Evolutionary conservation across 1,140 invertebrate species (phyloP).

Genomic region (Fragariocoptes setiger): DNA sequence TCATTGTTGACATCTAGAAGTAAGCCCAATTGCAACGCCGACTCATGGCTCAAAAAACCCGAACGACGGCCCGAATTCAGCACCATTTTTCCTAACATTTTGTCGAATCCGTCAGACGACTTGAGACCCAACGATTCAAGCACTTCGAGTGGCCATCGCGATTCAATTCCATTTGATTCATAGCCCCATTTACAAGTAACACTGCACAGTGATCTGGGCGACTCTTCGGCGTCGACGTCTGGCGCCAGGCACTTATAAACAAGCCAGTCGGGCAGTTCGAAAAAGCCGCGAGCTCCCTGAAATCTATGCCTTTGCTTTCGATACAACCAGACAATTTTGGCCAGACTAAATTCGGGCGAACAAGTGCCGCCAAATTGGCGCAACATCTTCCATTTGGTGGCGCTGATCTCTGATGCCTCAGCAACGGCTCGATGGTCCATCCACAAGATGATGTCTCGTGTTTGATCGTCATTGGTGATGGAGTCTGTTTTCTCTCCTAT

Average conservation of each 20-base stretch:
- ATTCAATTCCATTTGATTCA: slow-evolving; percentile 7
- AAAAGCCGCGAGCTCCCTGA: slow-evolving; percentile 32
- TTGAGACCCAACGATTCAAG: slow-evolving; percentile 36
- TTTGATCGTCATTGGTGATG: slow-evolving; percentile 40
- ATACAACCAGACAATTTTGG: slow-evolving; percentile 82
- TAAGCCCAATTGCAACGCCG: not conserved
- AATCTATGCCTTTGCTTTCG: slow-evolving; percentile 22
- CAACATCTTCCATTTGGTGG: slow-evolving; percentile 33
- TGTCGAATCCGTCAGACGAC: slow-evolving; percentile 28
- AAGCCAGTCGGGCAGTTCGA: slow-evolving; percentile 74
- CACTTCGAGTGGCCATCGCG: slow-evolving; percentile 39
- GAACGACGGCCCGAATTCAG: not conserved
- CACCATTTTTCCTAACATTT: slow-evolving; percentile 2
- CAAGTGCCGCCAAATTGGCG: slow-evolving; percentile 62
- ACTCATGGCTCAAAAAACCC: not conserved
- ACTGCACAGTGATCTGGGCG: slow-evolving; percentile 48
- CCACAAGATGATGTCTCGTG: slow-evolving; percentile 85
- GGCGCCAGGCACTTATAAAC: slow-evolving; percentile 36
- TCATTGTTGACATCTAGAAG: not conserved
- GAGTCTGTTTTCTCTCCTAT: slow-evolving; percentile 13
- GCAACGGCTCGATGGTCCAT: slow-evolving; percentile 65
- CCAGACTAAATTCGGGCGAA: slow-evolving; percentile 75
- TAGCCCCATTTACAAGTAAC: slow-evolving; percentile 84
- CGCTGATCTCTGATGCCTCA: slow-evolving; percentile 52
- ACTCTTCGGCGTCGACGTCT: not conserved